Evolutionary conservation across 2,113 vertebrate species (phyloP), one percentile per base, ranked within the genome.

Genomic region (Sylvilagus bachmani): DNA sequence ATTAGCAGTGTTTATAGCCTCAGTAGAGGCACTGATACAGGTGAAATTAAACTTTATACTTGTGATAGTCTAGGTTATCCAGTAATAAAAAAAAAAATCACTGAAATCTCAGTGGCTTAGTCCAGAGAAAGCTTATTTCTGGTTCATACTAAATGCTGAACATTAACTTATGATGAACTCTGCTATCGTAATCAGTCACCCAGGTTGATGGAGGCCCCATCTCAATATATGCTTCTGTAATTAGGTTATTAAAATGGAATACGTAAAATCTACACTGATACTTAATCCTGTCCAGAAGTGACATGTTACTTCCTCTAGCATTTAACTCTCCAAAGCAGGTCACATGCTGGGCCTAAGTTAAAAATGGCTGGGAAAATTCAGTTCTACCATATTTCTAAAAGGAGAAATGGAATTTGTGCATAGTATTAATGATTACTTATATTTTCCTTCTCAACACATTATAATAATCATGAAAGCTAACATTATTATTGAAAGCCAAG

Each of bases 401-500:
- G 44, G 44, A 78, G 13, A 90, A 90, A 73, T 62, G 55, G 22
- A 51, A 82, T 67, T 29, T 66, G 10, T 77, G 22, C 38, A 70
- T 6, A 58, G 25, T 80, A 33, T 64, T 80, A 90, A 70, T 70
- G 4, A 58, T 11, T 80, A 58, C 7, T 49, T 64, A 55, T 25
- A 79, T 77, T 77, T 64, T 77, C 13, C 33, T 79, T 36, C 69
- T 79, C 55, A 80, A 80, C 51, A 70, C 24, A 29, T 11, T 25
- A 66, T 19, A 90, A 58, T 89, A 89, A 55, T 79, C 64, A 69
- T 79, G 87, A 89, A 79, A 69, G 14, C n/a, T 6, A 90, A 80
- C 7, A 5, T 44, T 44, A 44, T 44, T 44, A 44, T 44, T 44
- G 44, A 44, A 44, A 44, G 44, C 44, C 27, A 80, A 55, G 17